Evolutionary conservation across 2,888 invertebrate species (phyloP).

Genomic region (Volucella bombylans): DNA sequence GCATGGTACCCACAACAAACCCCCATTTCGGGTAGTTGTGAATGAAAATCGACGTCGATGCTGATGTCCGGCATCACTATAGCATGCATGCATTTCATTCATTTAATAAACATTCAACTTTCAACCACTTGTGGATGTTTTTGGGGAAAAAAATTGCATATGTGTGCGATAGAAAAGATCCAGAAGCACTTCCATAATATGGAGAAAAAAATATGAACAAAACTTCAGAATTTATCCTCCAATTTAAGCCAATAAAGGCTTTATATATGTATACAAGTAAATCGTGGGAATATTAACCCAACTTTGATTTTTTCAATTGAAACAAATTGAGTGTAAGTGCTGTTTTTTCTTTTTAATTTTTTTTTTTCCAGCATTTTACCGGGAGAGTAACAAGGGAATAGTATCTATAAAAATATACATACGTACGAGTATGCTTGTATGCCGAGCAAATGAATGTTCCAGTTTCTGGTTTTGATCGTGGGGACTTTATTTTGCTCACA

Average conservation of each 20-base stretch:
- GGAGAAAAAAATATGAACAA: conserved; percentile 60
- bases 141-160: neutral
- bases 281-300: conserved; percentile 72
- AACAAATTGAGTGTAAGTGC: conserved; percentile 71
- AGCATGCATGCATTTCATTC: too few relatives aligned
- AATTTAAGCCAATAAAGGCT: conserved; percentile 73
- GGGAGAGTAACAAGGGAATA: conserved; percentile 1
- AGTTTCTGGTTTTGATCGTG: conserved; percentile 7
- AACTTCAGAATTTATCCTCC: conserved; percentile 68
- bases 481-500: neutral
- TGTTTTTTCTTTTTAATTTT: conserved; percentile 36
- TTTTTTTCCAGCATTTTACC: conserved; percentile 42
- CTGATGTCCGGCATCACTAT: too few relatives aligned
- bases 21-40: too few relatives aligned
- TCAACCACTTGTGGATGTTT: too few relatives aligned
- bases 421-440: neutral
- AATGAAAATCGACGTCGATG: too few relatives aligned
- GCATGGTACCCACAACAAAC: too few relatives aligned
- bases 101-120: too few relatives aligned
- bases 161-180: neutral
- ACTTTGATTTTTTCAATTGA: conserved; percentile 71
- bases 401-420: neutral
- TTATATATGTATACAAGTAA: conserved; percentile 39
- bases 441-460: conserved; percentile 2
- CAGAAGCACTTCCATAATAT: conserved; percentile 57